Evolutionary conservation across 2,888 invertebrate species (phyloP).

Genomic region (Himalopsyche kuldschensis): DNA sequence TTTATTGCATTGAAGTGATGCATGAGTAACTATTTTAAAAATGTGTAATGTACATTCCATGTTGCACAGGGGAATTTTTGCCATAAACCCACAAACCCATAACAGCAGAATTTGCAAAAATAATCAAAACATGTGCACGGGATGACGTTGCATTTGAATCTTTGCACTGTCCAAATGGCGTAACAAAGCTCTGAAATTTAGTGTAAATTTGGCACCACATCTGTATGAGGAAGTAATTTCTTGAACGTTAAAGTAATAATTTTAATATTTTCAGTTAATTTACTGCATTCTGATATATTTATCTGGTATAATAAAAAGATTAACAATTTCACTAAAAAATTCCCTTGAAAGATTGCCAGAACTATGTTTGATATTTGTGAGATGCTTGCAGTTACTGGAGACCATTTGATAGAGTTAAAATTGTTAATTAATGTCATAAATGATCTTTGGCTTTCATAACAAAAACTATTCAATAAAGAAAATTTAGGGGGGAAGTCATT

Average conservation of each 20-base stretch:
- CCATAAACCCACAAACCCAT: background rate
- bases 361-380: background rate
- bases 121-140: background rate
- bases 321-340: background rate
- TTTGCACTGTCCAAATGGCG: background rate
- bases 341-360: background rate
- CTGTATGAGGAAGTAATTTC: background rate
- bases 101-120: background rate
- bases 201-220: background rate
- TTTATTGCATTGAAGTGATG: background rate
- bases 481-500: background rate
- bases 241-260: background rate
- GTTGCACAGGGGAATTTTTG: background rate
- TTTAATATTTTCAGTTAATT: background rate
- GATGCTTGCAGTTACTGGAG: background rate
- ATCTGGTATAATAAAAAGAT: background rate
- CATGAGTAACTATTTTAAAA: background rate
- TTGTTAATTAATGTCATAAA: background rate
- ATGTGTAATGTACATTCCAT: background rate
- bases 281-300: constrained; percentile 15
- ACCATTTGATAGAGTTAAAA: background rate
- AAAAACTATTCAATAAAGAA: background rate
- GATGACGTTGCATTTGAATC: background rate
- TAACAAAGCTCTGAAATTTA: background rate
- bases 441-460: background rate